Evolutionary conservation across 2,113 vertebrate genomes (phyloP), one percentile per base, ranked within the genome.

Genomic region (Urocitellus parryii): DNA sequence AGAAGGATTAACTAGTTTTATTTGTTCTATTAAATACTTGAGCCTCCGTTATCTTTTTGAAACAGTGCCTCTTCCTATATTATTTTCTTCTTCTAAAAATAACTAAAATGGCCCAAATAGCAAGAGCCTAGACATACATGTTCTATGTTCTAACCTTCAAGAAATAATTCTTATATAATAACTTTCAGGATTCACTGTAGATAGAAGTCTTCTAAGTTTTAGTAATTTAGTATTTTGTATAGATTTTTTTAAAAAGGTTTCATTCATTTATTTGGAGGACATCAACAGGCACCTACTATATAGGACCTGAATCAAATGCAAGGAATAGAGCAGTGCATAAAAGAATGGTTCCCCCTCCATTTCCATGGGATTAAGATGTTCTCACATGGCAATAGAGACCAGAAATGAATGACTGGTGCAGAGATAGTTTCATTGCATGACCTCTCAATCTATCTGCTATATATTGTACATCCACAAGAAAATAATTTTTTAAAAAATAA

Each of bases 1-100:
- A 29, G 56, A 82, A 63, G 10, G 85, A 73, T 81, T 84, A 17
- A 53, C 85, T 91, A 25, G 11, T 76, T 94, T 32, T 91, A 18
- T 84, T 88, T 88, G 58, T 14, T 92, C 5, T 63, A 51, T 34
- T 81, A 45, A 25, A 61, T 85, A 53, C 39, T 91, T 95, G 72
- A 68, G 22, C 20, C 88, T 68, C 16, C n/a, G n/a, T 79, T 84
- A 37, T 51, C 65, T 93, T 18, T 4, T 10, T 24, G 11, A 78
- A 83, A 13, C 18, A 56, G 8, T 82, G 51, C 34, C 10, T 77
- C 25, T 91, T 74, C 24, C 13, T 79, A 34, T 27, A 29, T 78
- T 85, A 45, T 45, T 61, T 61, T 87, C 85, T 51, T 78, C 22
- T 51, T 78, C n/a, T 13, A 20, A 45, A 73, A 78, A 68, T 68